Base-by-base conservation (phyloP, 2,113 vertebrate species). In the Forbesichthys agassizii region DNA sequence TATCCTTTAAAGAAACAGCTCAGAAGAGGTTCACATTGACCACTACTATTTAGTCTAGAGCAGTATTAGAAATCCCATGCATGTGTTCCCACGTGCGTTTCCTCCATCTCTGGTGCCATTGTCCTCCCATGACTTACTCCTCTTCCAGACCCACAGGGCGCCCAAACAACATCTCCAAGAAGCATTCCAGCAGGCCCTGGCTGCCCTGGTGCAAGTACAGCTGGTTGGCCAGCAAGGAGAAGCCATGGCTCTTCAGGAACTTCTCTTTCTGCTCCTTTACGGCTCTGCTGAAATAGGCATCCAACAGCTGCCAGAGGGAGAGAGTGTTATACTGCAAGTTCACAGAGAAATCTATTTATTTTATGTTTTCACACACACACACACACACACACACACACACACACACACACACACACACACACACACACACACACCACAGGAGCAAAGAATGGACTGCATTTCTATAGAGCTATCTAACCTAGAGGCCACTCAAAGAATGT, bases 171-270 rank as follows among this genome's bases (percentile, higher is more conserved):
- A 99, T 98, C 87, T 95, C 95, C 79, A 96, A 83, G 82, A 99
- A 96, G 80, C 94, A 96, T 48, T 99, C 96, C 10, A 98, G 78
- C 57, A 98, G 90, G 42, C 96, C 94, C 69, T 93, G 95, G 84
- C 94, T 95, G 14, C 95, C 96, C 79, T 94, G 95, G 86, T 98
- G 96, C 74, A 97, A 94, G 89, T 97, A 98, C 11, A 99, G 86
- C 88, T 99, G 98, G 80, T 99, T 99, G 81, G 98, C 98, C 80
- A 99, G 89, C 79, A 99, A 92, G 3, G 96, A 97, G 88, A 99
- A 99, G 71, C 98, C 96, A 48, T 96, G 96, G 79, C 95, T 98
- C 91, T 97, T 98, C 86, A 98, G 89, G 81, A 99, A 99, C 69
- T 94, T 97, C 88, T 98, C 97, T 78, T 97, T 99, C 82, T 99